phyloP scores from a whole-genome alignment of 2,888 invertebrate genomes.

The Lasioglossum pauxillum region DNA sequence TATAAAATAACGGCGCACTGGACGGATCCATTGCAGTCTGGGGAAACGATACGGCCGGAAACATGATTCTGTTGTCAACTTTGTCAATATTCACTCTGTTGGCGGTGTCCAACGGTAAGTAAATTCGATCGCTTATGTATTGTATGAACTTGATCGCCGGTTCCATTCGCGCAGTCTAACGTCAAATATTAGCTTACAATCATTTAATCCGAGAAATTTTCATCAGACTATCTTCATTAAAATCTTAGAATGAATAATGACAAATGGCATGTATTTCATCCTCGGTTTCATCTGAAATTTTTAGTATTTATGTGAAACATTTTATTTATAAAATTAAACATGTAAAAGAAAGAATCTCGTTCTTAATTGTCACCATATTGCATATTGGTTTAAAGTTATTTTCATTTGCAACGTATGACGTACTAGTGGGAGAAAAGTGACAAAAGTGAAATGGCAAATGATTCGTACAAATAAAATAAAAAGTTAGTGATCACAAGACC shows the following conservation, averaged over 20 bases:
- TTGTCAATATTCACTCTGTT: constrained; percentile 48
- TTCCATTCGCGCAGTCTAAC: neutral
- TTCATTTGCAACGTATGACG: neutral
- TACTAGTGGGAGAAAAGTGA: neutral
- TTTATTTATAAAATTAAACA: neutral
- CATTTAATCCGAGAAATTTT: neutral
- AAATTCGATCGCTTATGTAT: neutral
- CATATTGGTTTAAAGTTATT: neutral
- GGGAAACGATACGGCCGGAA: neutral
- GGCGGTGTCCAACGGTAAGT: constrained; percentile 53
- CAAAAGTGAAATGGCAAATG: neutral
- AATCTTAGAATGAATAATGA: no score
- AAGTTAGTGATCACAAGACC: no score
- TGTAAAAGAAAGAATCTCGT: neutral
- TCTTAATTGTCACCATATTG: neutral
- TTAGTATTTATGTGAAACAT: no score
- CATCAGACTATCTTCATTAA: neutral
- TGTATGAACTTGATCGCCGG: neutral
- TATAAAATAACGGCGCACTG: constrained; percentile 48
- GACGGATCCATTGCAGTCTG: constrained; percentile 10
- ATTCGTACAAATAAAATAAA: neutral
- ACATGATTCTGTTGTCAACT: constrained; percentile 44
- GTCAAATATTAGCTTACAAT: neutral
- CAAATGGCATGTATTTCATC: no score
- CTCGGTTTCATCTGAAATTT: no score